These are phyloP conservation scores for Novumbra hubbsi DNA, from an alignment of 2,797 vertebrate species.

Conservation along the genomic window DNA sequence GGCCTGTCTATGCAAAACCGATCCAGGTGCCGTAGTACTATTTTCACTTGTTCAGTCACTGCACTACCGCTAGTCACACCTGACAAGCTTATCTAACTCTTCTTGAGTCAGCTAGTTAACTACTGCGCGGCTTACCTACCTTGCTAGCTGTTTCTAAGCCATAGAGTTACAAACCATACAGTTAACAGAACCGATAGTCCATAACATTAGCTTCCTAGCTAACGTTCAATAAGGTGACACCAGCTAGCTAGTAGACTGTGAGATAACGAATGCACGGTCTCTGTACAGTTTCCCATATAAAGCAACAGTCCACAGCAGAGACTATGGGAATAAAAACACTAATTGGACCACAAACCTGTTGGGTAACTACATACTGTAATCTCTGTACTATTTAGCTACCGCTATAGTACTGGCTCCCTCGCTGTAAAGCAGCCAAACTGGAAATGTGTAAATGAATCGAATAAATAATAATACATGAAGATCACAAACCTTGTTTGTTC, in stretches of 20 bases:
- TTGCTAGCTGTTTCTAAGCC: neutral
- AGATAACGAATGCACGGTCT: neutral
- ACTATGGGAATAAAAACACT: neutral
- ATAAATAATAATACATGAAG: neutral
- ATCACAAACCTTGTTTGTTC: constrained; percentile 76
- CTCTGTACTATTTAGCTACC: too few relatives aligned
- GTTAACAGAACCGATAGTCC: too few relatives aligned
- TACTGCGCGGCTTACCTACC: neutral
- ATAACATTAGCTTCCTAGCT: too few relatives aligned
- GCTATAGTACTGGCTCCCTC: neutral
- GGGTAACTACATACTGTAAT: neutral
- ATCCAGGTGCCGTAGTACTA: neutral
- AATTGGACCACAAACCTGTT: neutral
- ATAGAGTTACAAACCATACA: too few relatives aligned
- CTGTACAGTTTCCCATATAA: neutral
- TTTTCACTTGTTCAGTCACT: neutral
- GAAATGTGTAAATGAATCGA: neutral
- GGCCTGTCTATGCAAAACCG: neutral
- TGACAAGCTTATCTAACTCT: neutral
- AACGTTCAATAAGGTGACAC: too few relatives aligned
- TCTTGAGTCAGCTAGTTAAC: neutral
- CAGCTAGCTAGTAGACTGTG: too few relatives aligned
- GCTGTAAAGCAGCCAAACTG: neutral
- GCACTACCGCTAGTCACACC: neutral
- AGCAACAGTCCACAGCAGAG: neutral